Evolutionary conservation across 1,140 invertebrate species (phyloP), one percentile per base, ranked within the genome.

Genomic region (Hyles vespertilio): DNA sequence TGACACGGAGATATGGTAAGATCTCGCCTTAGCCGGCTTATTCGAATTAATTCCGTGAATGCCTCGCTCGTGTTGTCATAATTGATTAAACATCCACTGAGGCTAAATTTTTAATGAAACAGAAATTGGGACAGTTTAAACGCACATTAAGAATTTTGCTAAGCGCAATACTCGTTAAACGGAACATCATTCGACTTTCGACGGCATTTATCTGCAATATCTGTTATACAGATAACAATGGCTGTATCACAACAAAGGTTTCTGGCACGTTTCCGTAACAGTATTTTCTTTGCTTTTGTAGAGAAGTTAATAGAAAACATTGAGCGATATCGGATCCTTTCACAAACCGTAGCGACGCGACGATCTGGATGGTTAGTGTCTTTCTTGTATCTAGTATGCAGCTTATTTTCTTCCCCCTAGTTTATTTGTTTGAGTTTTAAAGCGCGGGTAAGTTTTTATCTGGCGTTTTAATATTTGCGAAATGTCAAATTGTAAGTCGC

Each of bases 181-280:
- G 70, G 58, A 72, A 65, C 62, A 73, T 69, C 52, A 70, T 68
- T 70, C 61, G 61, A 74, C 57, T 73, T 67, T 73, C 65, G 58
- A 70, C 67, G 62, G 58, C 53, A 52, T 47, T 58, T 66, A 71
- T 68, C 57, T 69, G 52, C 60, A 62, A 69, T 66, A 67, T 61
- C 32, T 67, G 36, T 40, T 40, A 40, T 64, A 61, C 49, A 67
- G 67, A 65, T 63, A 69, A 75, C 70, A 75, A 74, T 74, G 56
- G 52, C 36, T 12, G 63, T 64, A 69, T 70, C 64, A 66, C 65
- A 71, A 76, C 74, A 79, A 85, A 74, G 65, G 72, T 77, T 83
- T 83, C 69, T 79, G 65, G 73, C 67, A 79, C 79, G 59, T 69
- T 78, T 70, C 66, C 67, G 74, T 76, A 84, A 84, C 77, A 73